Evolutionary conservation across 2,888 invertebrate genomes (phyloP), one percentile per base, ranked within the genome.

Genomic region (Teinopalpus imperialis): DNA sequence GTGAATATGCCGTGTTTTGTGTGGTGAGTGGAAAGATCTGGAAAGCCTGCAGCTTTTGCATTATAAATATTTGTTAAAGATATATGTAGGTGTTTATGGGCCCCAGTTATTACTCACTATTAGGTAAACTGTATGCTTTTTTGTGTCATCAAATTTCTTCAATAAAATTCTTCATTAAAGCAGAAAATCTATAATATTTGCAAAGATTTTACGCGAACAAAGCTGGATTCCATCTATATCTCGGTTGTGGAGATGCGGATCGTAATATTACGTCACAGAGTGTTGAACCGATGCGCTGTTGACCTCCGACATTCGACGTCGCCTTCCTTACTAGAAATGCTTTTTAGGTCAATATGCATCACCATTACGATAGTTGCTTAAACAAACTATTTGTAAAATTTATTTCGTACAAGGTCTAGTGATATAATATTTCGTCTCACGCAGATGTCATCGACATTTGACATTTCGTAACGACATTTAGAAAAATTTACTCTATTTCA

Each of bases 231-330:
- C 31, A 23, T 49, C 30, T 30, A 20, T 24, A 32, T 40, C 24
- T 34, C 34, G 34, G 23, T 48, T 40, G 34, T 29, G 30, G 27
- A 43, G 36, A 43, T 61, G 57, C 51, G 50, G 66, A 74, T 74
- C 67, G 75, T 69, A 53, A 37, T 31, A 51, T 85, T 83, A 75
- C 79, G 61, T 81, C 79, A 82, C 58, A 66, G 71, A 63, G 48
- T 73, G 63, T 73, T 74, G 75, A 76, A 74, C 73, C 65, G 61
- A 54, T 57, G 59, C 59, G 64, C 58, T 21, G 57, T 20, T 77
- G 76, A 85, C 81, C 85, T 74, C 68, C 64, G 79, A 72, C 77
- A 69, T 67, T 29, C 59, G 30, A 29, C 53, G 61, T 65, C 64
- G 61, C 68, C 75, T 76, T 74, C 72, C 64, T 69, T 63, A 63